These are phyloP conservation scores for Coracopsis vasa DNA, from an alignment of 2,113 vertebrate genomes.

Conservation along the genomic window DNA sequence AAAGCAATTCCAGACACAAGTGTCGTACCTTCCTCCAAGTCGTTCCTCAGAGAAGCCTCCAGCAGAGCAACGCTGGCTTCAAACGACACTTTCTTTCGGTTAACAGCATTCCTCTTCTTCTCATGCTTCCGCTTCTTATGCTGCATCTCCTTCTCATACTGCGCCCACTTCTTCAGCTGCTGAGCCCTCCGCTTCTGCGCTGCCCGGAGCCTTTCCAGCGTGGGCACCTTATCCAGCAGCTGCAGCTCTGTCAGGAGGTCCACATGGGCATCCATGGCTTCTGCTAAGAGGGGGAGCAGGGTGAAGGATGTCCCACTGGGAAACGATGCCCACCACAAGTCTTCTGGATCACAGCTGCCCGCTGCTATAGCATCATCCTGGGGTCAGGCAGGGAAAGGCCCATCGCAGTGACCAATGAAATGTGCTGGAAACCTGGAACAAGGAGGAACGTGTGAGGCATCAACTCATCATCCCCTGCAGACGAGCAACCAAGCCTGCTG, in stretches of 20 bases:
- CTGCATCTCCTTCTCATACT: constrained; percentile 96
- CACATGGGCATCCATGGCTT: constrained; percentile 89
- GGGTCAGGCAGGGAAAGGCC: not conserved
- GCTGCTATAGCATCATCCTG: constrained; percentile 56
- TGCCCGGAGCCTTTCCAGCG: constrained; percentile 89
- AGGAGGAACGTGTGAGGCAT: not conserved
- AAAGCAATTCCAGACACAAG: not conserved
- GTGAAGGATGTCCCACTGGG: not conserved
- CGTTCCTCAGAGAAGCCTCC: constrained; percentile 93
- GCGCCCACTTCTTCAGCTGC: constrained; percentile 96
- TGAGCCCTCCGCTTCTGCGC: constrained; percentile 93
- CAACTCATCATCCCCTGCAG: not conserved
- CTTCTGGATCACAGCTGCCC: not conserved
- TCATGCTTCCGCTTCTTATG: constrained; percentile 90
- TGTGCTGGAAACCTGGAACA: constrained; percentile 46
- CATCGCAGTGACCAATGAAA: not conserved
- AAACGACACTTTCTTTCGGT: constrained; percentile 88
- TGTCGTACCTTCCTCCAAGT: constrained; percentile 88
- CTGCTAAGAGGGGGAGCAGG: not conserved
- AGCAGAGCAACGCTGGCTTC: constrained; percentile 89
- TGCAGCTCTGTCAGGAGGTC: constrained; percentile 94
- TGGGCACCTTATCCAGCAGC: constrained; percentile 95
- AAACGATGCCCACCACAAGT: not conserved
- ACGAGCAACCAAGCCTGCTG: not conserved
- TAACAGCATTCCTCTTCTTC: constrained; percentile 77